A percentile compares a stretch with the other conserved stretches of the same genome.
phyloP scores from a whole-genome alignment of 2,797 vertebrate genomes.

The Spondyliosoma cantharus region DNA sequence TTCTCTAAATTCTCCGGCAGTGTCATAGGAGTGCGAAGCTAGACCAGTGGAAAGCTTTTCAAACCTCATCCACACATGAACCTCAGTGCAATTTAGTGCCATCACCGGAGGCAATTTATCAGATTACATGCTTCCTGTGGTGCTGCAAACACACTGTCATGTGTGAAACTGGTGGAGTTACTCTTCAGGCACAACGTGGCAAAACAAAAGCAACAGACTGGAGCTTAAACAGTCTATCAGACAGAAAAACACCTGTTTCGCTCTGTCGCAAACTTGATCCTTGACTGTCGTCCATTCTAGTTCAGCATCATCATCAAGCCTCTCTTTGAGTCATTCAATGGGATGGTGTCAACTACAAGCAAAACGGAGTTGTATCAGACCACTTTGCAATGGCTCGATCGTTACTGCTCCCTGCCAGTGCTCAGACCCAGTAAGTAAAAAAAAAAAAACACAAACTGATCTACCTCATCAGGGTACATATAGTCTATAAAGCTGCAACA shows the following conservation, averaged over 20 bases:
- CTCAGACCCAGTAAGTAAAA: constrained; percentile 93
- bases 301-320: constrained; percentile 98
- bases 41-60: too few relatives aligned
- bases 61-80: too few relatives aligned
- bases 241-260: not conserved
- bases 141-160: too few relatives aligned
- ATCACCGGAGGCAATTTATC: too few relatives aligned
- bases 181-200: too few relatives aligned
- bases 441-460: not conserved
- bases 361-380: constrained; percentile 90
- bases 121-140: too few relatives aligned
- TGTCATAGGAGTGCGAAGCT: too few relatives aligned
- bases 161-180: too few relatives aligned
- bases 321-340: constrained; percentile 95
- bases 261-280: constrained; percentile 55
- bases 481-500: not conserved
- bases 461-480: not conserved
- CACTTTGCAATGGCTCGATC: constrained; percentile 91
- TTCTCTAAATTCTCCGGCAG: too few relatives aligned
- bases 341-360: constrained; percentile 90
- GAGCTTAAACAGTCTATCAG: not conserved
- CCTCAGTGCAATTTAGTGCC: too few relatives aligned
- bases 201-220: too few relatives aligned
- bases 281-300: constrained; percentile 84
- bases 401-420: constrained; percentile 90